A percentile compares a stretch with the other conserved stretches of the same genome.
Conservation (phyloP, 2,113 vertebrate genomes). For the Diphyllodes magnificus region DNA sequence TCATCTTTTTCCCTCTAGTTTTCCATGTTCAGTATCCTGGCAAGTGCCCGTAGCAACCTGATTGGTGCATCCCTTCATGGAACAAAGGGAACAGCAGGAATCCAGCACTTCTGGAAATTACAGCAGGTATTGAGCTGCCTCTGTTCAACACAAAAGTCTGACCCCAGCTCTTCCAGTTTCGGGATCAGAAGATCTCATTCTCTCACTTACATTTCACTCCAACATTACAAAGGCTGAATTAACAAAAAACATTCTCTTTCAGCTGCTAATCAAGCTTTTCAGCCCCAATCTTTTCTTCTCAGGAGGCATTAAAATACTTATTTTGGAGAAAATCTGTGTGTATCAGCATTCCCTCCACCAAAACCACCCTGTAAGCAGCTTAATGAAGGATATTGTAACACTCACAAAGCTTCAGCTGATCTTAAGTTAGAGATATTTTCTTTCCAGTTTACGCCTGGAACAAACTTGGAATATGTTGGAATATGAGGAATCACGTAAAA, state of each 20-base stretch:
- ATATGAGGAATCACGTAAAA: background rate
- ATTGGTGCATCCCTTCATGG: background rate
- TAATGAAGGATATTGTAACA: background rate
- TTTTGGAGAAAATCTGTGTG: background rate
- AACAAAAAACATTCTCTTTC: background rate
- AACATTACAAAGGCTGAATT: background rate
- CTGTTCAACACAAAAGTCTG: background rate
- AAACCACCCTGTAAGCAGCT: background rate
- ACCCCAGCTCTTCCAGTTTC: background rate
- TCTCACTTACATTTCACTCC: background rate
- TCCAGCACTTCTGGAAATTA: background rate
- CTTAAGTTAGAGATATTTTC: background rate
- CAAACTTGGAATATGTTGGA: background rate
- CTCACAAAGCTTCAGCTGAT: background rate
- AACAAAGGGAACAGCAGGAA: background rate
- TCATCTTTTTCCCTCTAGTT: background rate
- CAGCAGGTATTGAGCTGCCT: background rate
- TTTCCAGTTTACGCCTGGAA: background rate
- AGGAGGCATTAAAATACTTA: background rate
- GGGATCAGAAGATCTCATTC: background rate
- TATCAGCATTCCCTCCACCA: background rate
- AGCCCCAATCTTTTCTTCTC: slow-evolving; percentile 5
- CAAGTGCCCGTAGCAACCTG: background rate
- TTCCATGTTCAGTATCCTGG: background rate
- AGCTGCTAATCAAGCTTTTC: background rate